phyloP scores from a whole-genome alignment of 2,888 invertebrate species.

The Adineta ricciae region DNA sequence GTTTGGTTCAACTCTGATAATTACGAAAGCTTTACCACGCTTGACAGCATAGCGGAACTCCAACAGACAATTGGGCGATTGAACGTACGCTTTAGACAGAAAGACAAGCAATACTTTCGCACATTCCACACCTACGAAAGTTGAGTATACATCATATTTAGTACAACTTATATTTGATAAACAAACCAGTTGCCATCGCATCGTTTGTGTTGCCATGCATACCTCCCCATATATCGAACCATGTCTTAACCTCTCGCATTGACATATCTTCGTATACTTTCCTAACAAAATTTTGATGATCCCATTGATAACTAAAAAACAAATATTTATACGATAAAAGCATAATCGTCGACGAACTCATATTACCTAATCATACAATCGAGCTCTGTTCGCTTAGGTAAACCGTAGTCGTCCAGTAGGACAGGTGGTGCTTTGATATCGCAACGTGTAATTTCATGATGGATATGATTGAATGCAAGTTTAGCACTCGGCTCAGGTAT shows the following conservation, averaged over 20 bases:
- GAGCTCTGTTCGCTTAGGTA: slow-evolving; percentile 25
- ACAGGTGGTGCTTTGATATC: slow-evolving; percentile 18
- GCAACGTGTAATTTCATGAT: slow-evolving; percentile 25
- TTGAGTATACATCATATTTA: not conserved
- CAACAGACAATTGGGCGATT: slow-evolving; percentile 32
- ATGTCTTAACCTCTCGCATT: slow-evolving; percentile 1
- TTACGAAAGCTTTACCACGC: slow-evolving; percentile 33
- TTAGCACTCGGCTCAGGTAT: not conserved
- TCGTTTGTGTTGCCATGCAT: slow-evolving; percentile 34
- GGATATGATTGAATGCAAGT: slow-evolving; percentile 24
- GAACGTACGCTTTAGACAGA: slow-evolving; percentile 24
- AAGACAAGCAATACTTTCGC: slow-evolving; percentile 31
- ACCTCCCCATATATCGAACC: slow-evolving; percentile 34
- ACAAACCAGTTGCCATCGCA: slow-evolving; percentile 32
- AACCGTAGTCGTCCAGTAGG: slow-evolving; percentile 29
- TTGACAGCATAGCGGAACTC: slow-evolving; percentile 33
- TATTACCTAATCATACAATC: slow-evolving; percentile 29
- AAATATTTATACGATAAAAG: not conserved
- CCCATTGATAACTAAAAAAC: slow-evolving; percentile 31
- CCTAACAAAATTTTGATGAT: slow-evolving; percentile 25
- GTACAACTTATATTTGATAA: not conserved
- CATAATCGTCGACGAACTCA: too few relatives aligned
- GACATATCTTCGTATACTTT: slow-evolving; percentile 25
- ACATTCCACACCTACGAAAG: slow-evolving; percentile 18
- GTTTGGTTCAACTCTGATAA: slow-evolving; percentile 22